phyloP scores from a whole-genome alignment of 1,140 invertebrate species.

The Aphidius ervi region DNA sequence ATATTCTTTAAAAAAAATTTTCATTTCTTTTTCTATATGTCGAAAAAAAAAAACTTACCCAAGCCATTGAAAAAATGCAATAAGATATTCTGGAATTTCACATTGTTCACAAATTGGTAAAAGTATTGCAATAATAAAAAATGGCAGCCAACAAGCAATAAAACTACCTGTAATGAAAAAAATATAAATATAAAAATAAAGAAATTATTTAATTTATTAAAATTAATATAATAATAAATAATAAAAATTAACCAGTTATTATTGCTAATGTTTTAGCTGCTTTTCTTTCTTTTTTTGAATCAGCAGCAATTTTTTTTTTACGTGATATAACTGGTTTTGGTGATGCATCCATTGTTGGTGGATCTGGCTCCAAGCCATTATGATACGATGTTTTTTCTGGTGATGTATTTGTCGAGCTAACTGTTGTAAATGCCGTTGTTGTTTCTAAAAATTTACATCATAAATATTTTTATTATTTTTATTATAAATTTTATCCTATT shows the following conservation, averaged over 20 bases:
- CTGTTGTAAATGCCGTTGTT: constrained; percentile 62
- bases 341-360: constrained; percentile 57
- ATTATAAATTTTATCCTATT: no score
- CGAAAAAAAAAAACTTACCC: constrained; percentile 36
- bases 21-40: no score
- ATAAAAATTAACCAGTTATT: constrained; percentile 57
- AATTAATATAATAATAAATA: no score
- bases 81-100: constrained; percentile 60
- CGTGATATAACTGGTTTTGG: constrained; percentile 25
- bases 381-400: constrained; percentile 62
- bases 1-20: no score
- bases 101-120: constrained; percentile 65
- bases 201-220: no score
- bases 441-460: constrained; percentile 26
- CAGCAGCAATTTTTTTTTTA: constrained; percentile 62
- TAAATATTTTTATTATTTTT: no score
- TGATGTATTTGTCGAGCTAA: constrained; percentile 67
- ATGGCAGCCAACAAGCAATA: constrained; percentile 84
- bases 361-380: constrained; percentile 65
- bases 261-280: constrained; percentile 88
- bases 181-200: no score
- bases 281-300: constrained; percentile 75
- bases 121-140: constrained; percentile 81
- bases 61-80: constrained; percentile 69
- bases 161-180: constrained; percentile 62